phyloP scores from a whole-genome alignment of 2,797 vertebrate genomes.

The Orestias chungarensis region DNA sequence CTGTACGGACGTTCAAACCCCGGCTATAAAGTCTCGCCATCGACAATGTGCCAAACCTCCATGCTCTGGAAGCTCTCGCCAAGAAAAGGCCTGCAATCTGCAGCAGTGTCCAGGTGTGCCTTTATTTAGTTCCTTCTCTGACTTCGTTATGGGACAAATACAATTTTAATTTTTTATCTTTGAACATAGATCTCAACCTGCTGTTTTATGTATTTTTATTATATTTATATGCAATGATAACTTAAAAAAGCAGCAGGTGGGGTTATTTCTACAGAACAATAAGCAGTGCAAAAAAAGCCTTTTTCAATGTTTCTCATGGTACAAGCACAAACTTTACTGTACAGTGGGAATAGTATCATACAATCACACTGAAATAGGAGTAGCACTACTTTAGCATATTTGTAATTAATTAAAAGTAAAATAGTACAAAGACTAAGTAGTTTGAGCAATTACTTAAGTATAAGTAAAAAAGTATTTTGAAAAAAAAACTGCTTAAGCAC shows the following conservation, averaged over 20 bases:
- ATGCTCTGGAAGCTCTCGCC: conserved; percentile 77
- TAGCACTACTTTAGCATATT: too few species aligned
- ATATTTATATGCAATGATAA: background rate
- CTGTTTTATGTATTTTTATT: background rate
- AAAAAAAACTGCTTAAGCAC: too few species aligned
- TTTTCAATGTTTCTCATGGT: background rate
- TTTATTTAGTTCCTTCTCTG: background rate
- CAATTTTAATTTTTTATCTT: background rate
- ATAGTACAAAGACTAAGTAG: too few species aligned
- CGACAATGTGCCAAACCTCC: conserved; percentile 78
- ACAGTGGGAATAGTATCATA: too few species aligned
- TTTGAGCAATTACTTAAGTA: too few species aligned
- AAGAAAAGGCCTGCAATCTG: conserved; percentile 87
- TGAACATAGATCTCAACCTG: background rate
- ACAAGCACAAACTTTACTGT: background rate
- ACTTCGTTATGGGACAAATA: background rate
- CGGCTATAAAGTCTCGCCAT: conserved; percentile 78
- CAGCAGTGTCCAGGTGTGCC: conserved; percentile 84
- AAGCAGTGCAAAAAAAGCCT: background rate
- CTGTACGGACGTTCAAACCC: conserved; percentile 78
- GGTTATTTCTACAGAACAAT: background rate
- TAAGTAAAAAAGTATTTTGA: too few species aligned
- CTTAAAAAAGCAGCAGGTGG: background rate
- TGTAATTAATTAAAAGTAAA: too few species aligned
- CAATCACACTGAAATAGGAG: too few species aligned